Conservation (phyloP, 2,888 invertebrate genomes). For the Leucoptera coffeella region DNA sequence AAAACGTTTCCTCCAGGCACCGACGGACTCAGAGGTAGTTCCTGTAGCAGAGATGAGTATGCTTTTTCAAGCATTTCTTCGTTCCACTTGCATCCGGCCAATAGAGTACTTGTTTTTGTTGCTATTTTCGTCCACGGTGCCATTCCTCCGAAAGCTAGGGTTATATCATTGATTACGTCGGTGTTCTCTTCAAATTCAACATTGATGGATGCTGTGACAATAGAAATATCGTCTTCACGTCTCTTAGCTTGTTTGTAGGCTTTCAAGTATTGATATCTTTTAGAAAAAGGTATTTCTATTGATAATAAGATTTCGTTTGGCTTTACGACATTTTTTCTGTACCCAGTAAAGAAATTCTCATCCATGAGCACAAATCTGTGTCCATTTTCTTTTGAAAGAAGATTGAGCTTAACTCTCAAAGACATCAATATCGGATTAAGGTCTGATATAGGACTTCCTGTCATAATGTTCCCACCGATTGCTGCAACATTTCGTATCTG, state of each 20-base stretch:
- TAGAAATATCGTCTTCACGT: conserved; percentile 85
- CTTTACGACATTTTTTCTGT: conserved; percentile 65
- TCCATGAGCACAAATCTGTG: conserved; percentile 62
- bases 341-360: conserved; percentile 72
- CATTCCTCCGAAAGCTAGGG: conserved; percentile 88
- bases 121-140: conserved; percentile 83
- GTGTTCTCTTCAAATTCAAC: conserved; percentile 55
- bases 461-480: conserved; percentile 91
- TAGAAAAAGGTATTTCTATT: conserved; percentile 66
- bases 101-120: conserved; percentile 55
- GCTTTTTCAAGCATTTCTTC: conserved; percentile 60
- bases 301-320: conserved; percentile 68
- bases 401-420: conserved; percentile 66
- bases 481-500: conserved; percentile 95
- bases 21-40: conserved; percentile 69
- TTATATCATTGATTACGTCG: conserved; percentile 51
- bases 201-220: conserved; percentile 75
- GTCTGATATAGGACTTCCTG: conserved; percentile 94
- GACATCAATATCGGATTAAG: conserved; percentile 89
- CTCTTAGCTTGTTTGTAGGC: conserved; percentile 82
- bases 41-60: conserved; percentile 60
- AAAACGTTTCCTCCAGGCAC: conserved; percentile 82
- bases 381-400: conserved; percentile 51
- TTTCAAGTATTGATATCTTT: conserved; percentile 61
- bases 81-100: conserved; percentile 63